phyloP scores from a whole-genome alignment of 2,888 invertebrate species.

The Ichneumon xanthorius region DNA sequence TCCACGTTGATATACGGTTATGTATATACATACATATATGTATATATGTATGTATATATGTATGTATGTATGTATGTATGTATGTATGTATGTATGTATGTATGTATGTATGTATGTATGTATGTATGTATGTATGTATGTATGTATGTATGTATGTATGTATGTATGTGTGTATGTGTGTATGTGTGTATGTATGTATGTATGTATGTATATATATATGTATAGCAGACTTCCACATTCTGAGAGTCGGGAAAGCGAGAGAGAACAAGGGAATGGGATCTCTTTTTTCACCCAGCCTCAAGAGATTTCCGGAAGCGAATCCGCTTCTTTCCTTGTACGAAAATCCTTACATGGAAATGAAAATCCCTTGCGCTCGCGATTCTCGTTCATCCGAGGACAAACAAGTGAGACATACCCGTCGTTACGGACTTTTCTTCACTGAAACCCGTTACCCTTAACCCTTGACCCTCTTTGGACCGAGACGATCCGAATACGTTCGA shows the following conservation, averaged over 20 bases:
- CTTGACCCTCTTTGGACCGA: slow-evolving; percentile 5
- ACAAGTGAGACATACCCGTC: slow-evolving; percentile 27
- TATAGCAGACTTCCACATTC: background rate
- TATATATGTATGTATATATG: too few relatives aligned
- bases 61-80: too few relatives aligned
- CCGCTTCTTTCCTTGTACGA: slow-evolving; percentile 17
- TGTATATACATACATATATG: background rate
- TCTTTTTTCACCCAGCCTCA: slow-evolving; percentile 1
- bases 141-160: too few relatives aligned
- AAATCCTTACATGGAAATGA: slow-evolving; percentile 48
- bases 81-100: too few relatives aligned
- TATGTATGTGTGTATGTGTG: too few relatives aligned
- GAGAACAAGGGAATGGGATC: slow-evolving; percentile 3
- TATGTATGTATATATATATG: background rate
- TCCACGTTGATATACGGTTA: background rate
- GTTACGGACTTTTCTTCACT: slow-evolving; percentile 18
- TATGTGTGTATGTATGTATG: too few relatives aligned
- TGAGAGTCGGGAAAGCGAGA: background rate
- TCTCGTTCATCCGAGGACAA: background rate
- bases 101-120: background rate
- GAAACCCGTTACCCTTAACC: slow-evolving; percentile 23
- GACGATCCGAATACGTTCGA: slow-evolving; percentile 41
- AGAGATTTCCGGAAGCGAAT: slow-evolving; percentile 30
- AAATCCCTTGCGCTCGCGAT: slow-evolving; percentile 40
- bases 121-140: background rate